A percentile compares a stretch with the other conserved stretches of the same genome.
These are phyloP conservation scores for Illadopsis cleaveri DNA, from an alignment of 2,113 vertebrate genomes.

Conservation along the genomic window DNA sequence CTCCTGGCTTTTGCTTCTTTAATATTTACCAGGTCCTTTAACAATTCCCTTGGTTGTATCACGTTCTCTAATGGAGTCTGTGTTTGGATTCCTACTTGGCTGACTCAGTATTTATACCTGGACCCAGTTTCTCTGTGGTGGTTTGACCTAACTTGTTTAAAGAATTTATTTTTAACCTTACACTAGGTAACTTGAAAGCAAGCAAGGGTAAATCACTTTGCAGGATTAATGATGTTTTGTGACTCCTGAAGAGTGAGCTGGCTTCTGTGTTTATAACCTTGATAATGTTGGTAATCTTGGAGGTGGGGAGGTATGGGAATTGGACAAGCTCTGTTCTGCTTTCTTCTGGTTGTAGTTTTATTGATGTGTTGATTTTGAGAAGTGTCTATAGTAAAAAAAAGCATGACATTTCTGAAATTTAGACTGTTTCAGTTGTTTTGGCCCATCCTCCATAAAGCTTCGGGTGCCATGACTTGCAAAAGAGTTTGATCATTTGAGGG, in stretches of 20 bases:
- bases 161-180: slow-evolving; percentile 53
- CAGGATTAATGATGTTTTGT: neutral
- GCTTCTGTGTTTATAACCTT: neutral
- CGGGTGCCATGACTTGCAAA: neutral
- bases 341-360: neutral
- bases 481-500: neutral
- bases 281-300: neutral
- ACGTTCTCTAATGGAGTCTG: neutral
- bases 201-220: neutral
- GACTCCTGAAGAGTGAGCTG: neutral
- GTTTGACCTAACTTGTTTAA: slow-evolving; percentile 37
- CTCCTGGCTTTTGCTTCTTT: neutral
- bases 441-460: neutral
- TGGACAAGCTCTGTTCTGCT: neutral
- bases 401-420: neutral
- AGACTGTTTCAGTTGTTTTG: neutral
- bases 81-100: neutral
- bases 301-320: neutral
- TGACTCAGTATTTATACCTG: slow-evolving; percentile 8
- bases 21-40: neutral
- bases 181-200: neutral
- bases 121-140: neutral
- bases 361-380: neutral
- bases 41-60: neutral
- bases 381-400: neutral